Base-by-base conservation (phyloP, 2,888 invertebrate species). In the Lymantria dispar region DNA sequence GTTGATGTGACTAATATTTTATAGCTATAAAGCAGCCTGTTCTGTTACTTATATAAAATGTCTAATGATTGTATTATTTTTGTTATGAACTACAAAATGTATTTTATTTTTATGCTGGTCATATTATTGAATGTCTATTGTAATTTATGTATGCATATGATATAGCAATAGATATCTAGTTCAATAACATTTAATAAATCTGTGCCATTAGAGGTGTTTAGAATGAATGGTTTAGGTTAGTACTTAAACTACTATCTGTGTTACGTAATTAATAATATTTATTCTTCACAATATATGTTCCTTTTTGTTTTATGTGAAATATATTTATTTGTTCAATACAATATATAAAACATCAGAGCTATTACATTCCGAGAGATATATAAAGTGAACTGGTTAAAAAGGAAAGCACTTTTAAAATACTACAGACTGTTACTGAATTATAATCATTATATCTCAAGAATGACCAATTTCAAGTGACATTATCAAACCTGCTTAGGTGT, bases 191-290 rank as follows among this genome's bases (percentile, higher is more conserved):
- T 54, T 53, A n/a, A 56, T 48, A 49, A 33, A 29, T 51, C 51
- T 57, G 64, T 65, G 65, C 64, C 67, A 65, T 66, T 66, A 53
- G 45, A 52, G 43, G 43, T 45, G 40, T 36, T 52, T 52, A 31
- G 39, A 51, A 49, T 55, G 41, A 50, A 52, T 56, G 52, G 49
- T 54, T 48, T 60, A 54, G 38, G 44, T 53, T 62, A 56, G 54
- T 64, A 63, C 63, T 65, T 64, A 64, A 60, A 54, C 37, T 49
- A 2, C 38, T 50, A 49, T 45, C 47, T 45, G 45, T 57, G 48
- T 58, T 33, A 33, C 8, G 22, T 63, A 41, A 40, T 40, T 40
- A 8, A 15, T 40, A 13, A 40, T 40, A 40, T 8, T 38, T 40
- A 15, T 22, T 22, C 22, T 22, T 22, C 22, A 22, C 5, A 5